phyloP scores from a whole-genome alignment of 2,113 vertebrate genomes.

The Ammodytes marinus region DNA sequence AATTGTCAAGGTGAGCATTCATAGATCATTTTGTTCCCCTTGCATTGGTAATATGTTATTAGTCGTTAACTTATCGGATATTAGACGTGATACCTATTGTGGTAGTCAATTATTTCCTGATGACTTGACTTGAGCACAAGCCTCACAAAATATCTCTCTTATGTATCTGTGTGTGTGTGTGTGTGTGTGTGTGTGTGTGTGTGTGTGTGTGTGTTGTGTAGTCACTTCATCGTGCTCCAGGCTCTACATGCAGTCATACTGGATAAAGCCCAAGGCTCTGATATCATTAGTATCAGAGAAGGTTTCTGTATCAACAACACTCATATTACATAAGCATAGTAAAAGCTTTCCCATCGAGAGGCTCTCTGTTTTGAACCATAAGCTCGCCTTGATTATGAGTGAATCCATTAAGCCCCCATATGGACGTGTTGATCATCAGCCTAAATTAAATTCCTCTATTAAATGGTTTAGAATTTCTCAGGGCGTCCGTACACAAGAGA shows the following conservation, averaged over 20 bases:
- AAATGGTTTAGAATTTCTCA: constrained; percentile 44
- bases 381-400: constrained; percentile 55
- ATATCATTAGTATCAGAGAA: constrained; percentile 62
- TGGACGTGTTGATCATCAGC: constrained; percentile 57
- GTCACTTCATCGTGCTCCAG: constrained; percentile 46
- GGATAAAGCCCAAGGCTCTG: constrained; percentile 63
- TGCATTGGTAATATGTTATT: no score
- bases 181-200: background rate
- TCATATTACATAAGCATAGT: constrained; percentile 58
- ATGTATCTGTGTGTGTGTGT: background rate
- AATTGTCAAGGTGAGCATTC: no score
- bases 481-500: constrained; percentile 25
- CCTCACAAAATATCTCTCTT: no score
- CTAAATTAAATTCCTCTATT: constrained; percentile 59
- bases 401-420: constrained; percentile 67
- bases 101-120: no score
- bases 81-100: no score
- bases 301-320: constrained; percentile 61
- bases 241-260: constrained; percentile 47
- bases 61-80: no score
- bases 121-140: no score
- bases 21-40: no score
- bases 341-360: constrained; percentile 61
- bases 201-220: background rate
- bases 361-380: constrained; percentile 60